These are phyloP conservation scores for Cylas formicarius DNA, from an alignment of 1,140 invertebrate genomes.

Conservation along the genomic window DNA sequence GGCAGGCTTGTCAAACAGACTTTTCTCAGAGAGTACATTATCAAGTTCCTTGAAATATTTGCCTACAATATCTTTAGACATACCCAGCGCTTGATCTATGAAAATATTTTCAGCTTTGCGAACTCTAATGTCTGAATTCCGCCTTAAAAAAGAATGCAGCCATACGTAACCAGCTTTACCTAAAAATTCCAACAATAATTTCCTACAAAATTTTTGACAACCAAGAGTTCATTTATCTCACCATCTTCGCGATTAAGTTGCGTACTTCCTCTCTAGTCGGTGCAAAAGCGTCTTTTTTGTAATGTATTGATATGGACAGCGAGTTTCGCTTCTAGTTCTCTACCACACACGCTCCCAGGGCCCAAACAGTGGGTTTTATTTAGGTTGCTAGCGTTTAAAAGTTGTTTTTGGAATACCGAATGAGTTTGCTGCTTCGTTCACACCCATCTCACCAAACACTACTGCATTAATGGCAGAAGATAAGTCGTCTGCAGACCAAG, in stretches of 20 bases:
- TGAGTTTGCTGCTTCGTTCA: too few species aligned
- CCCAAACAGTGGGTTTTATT: constrained; percentile 3
- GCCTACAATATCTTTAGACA: constrained; percentile 11
- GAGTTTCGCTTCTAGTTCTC: background rate
- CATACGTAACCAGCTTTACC: constrained; percentile 10
- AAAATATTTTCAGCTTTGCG: constrained; percentile 11
- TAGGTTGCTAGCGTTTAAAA: background rate
- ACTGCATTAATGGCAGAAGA: too few species aligned
- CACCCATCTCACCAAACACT: too few species aligned
- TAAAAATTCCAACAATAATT: too few species aligned
- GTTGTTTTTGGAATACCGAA: constrained; percentile 2
- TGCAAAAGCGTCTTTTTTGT: constrained; percentile 6
- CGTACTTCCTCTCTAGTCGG: constrained; percentile 1
- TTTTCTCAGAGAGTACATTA: constrained; percentile 9
- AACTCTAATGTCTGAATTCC: constrained; percentile 10
- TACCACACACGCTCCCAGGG: constrained; percentile 1
- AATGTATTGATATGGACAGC: constrained; percentile 4
- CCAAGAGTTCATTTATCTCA: too few species aligned
- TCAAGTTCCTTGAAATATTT: constrained; percentile 12
- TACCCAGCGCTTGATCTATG: constrained; percentile 9
- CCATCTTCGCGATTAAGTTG: too few species aligned
- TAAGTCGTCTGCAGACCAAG: too few species aligned
- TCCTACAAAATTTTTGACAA: too few species aligned
- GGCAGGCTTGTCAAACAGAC: constrained; percentile 15
- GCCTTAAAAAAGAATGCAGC: constrained; percentile 8